phyloP scores from a whole-genome alignment of 2,888 invertebrate genomes.

The Amphipyra berbera region DNA sequence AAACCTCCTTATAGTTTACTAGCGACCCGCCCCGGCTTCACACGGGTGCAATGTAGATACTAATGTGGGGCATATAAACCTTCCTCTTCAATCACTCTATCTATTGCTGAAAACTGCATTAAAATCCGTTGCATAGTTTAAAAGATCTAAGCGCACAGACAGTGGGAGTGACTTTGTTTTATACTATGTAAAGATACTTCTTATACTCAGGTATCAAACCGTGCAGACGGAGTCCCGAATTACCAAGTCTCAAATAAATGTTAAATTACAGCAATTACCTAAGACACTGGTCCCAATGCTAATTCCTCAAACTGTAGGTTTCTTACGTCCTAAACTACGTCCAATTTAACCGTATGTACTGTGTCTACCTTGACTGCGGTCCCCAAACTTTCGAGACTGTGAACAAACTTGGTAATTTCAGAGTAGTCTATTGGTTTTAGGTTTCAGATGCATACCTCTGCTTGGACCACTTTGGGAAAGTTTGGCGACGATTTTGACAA shows the following conservation, averaged over 20 bases:
- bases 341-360: slow-evolving; percentile 10
- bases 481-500: slow-evolving; percentile 23
- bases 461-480: slow-evolving; percentile 17
- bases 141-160: no score
- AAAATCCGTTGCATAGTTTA: no score
- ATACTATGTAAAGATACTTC: no score
- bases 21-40: no score
- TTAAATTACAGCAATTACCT: slow-evolving; percentile 4
- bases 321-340: slow-evolving; percentile 4
- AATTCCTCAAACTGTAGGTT: slow-evolving; percentile 1
- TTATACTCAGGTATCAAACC: no score
- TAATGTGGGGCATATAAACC: no score
- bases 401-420: slow-evolving; percentile 45
- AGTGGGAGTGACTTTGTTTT: no score
- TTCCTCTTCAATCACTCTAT: no score
- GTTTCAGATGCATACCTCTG: slow-evolving; percentile 14
- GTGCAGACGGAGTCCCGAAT: no score
- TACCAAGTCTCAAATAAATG: not conserved
- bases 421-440: slow-evolving; percentile 23
- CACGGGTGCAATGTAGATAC: no score
- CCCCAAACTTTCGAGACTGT: slow-evolving; percentile 34
- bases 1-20: no score
- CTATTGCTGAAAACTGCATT: no score
- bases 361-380: slow-evolving; percentile 25
- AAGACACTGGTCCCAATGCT: not conserved